Percentiles rank a stretch among this genome's conserved stretches.
These are phyloP conservation scores for Catocala sponsa DNA, from an alignment of 2,888 invertebrate species.

Conservation along the genomic window DNA sequence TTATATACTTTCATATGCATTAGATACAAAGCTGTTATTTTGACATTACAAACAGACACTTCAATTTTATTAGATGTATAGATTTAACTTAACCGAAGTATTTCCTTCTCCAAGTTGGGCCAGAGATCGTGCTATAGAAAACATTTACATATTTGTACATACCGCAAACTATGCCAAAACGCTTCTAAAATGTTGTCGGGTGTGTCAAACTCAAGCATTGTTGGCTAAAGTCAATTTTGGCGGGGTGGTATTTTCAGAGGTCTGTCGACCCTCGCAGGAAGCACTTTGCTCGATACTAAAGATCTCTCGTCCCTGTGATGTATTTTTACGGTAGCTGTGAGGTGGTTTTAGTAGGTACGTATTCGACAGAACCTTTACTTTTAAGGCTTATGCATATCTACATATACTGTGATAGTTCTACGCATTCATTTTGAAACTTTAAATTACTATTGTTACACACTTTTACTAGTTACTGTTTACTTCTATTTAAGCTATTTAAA, in stretches of 20 bases:
- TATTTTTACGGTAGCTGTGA: slow-evolving; percentile 21
- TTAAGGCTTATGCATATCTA: slow-evolving; percentile 14
- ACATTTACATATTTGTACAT: neutral
- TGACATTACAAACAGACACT: no score
- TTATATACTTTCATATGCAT: no score
- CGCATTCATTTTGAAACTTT: no score
- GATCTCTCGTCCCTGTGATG: slow-evolving; percentile 8
- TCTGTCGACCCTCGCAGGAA: slow-evolving; percentile 15
- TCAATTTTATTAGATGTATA: no score
- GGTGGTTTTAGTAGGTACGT: slow-evolving; percentile 7
- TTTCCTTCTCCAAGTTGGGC: neutral
- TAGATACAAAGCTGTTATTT: no score
- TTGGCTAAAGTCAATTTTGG: slow-evolving; percentile 23
- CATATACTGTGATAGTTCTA: no score
- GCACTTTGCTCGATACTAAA: slow-evolving; percentile 25
- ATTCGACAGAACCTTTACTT: slow-evolving; percentile 16
- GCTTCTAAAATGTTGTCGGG: slow-evolving; percentile 5
- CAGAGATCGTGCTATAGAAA: neutral
- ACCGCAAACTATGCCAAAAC: slow-evolving; percentile 6
- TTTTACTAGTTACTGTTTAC: no score
- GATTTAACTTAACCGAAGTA: no score
- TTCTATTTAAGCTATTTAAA: no score
- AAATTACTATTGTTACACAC: no score
- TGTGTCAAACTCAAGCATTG: slow-evolving; percentile 19
- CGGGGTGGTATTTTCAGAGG: slow-evolving; percentile 14